Evolutionary conservation across 2,113 vertebrate species (phyloP), one percentile per base, ranked within the genome.

Genomic region (Oenanthe oenanthe): DNA sequence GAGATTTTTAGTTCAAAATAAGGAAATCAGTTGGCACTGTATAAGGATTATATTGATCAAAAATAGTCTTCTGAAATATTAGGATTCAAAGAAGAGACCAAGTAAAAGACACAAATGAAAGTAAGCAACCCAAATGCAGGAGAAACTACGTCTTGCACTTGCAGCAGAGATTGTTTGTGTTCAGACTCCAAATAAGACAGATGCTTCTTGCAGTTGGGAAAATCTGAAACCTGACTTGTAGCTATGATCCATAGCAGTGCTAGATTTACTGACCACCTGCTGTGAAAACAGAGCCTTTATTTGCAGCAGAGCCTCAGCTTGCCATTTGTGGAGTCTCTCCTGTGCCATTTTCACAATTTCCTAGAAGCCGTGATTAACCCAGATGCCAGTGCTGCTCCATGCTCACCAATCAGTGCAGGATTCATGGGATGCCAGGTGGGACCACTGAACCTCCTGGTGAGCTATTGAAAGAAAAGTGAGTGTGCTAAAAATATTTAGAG

Each of bases 401-500:
- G 0, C 54, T 94, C 70, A 93, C 87, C 92, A 95, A 68, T 96
- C 72, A 88, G 85, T 38, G 31, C 63, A 85, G 80, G 63, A 74
- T 60, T 95, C 81, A 91, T 17, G 81, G 81, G 58, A 57, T 42
- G 70, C 93, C 76, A 86, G 42, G 89, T 91, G 67, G 93, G 85
- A 85, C 58, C 32, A 83, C 57, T 77, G 71, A 79, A 91, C 81
- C 67, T 88, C 89, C 95, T 72, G 32, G 34, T 68, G 93, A 93
- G 84, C 72, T 81, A 68, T 4, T 94, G 77, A 91, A 87, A 79
- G 93, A 72, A 77, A 95, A 94, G 80, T 26, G 54, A 93, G 67
- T 10, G 12, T 34, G 78, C 86, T 97, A 93, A 96, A 97, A 96
- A 94, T 91, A 97, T 94, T 95, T 24, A 67, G 61, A 92, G 72